Evolutionary conservation across 2,113 vertebrate species (phyloP).

Genomic region (Puffinus mauretanicus): DNA sequence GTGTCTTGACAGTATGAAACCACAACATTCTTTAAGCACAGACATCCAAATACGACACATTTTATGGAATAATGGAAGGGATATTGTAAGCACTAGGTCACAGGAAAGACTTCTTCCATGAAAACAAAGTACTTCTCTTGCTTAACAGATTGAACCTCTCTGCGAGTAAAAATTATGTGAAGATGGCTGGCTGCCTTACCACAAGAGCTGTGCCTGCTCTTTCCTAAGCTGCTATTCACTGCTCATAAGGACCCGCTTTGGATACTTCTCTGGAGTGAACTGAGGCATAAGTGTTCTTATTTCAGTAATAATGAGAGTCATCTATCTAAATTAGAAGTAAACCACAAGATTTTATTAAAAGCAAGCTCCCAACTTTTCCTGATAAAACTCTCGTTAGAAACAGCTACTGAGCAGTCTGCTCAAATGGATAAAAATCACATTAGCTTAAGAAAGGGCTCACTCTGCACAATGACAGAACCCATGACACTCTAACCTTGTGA

Average conservation of each 20-base stretch:
- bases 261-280: neutral
- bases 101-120: neutral
- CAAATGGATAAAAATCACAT: neutral
- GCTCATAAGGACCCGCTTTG: neutral
- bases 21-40: neutral
- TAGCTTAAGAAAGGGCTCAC: neutral
- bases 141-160: neutral
- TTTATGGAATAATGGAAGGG: neutral
- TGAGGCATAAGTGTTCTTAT: neutral
- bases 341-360: neutral
- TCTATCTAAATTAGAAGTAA: neutral
- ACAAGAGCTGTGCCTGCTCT: neutral
- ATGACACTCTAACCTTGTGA: accelerated
- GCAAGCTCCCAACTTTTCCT: neutral
- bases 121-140: neutral
- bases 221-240: neutral
- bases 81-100: neutral
- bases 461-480: neutral
- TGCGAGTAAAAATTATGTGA: neutral
- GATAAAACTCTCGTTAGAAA: neutral
- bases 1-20: neutral
- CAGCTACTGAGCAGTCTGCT: neutral
- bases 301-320: neutral
- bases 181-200: neutral
- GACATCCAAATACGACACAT: neutral